Evolutionary conservation across 2,113 vertebrate genomes (phyloP).

Genomic region (Tringa solitaria): DNA sequence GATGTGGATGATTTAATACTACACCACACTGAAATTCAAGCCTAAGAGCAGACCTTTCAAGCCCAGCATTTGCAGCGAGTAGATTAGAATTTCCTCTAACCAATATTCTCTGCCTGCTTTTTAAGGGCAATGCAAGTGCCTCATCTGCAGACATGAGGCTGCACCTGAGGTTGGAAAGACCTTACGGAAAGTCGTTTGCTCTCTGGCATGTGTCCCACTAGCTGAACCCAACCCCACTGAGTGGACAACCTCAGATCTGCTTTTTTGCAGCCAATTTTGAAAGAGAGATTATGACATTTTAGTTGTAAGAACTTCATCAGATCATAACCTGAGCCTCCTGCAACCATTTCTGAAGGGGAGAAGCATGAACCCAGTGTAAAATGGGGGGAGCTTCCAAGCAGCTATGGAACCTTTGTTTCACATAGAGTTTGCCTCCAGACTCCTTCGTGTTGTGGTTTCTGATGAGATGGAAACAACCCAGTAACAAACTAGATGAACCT

Average conservation of each 20-base stretch:
- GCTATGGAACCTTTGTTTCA: not conserved
- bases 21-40: not conserved
- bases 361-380: not conserved
- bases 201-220: not conserved
- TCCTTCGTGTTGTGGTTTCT: not conserved
- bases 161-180: not conserved
- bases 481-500: not conserved
- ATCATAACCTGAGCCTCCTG: not conserved
- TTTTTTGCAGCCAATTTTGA: not conserved
- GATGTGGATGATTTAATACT: not conserved
- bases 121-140: fast-evolving
- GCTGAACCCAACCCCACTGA: not conserved
- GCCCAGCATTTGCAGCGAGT: not conserved
- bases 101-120: not conserved
- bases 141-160: not conserved
- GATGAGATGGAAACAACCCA: not conserved
- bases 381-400: not conserved
- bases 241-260: not conserved
- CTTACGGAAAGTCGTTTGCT: not conserved
- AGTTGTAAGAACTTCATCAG: not conserved
- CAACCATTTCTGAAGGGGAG: not conserved
- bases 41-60: not conserved
- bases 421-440: not conserved
- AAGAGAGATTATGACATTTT: not conserved
- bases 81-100: not conserved